Conservation (phyloP, 1,140 invertebrate genomes). For the Trichonephila clavipes region DNA sequence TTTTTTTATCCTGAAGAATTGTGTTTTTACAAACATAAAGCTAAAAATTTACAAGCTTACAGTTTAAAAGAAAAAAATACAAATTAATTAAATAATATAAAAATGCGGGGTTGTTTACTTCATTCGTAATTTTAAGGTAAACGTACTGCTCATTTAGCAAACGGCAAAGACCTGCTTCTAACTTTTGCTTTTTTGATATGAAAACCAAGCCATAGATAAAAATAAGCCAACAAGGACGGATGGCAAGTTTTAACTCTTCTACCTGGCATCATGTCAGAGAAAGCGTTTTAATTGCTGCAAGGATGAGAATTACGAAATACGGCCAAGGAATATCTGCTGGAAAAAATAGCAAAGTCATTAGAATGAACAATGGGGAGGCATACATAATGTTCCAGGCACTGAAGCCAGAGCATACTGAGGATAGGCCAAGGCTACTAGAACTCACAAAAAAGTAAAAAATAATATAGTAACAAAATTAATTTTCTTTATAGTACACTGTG, state of each 20-base stretch:
- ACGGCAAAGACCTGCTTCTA: no score
- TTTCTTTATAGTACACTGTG: background rate
- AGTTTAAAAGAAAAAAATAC: no score
- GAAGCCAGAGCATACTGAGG: constrained; percentile 25
- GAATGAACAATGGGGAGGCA: constrained; percentile 57
- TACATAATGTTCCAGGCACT: constrained; percentile 41
- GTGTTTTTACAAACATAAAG: no score
- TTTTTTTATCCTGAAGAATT: no score
- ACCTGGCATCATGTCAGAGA: constrained; percentile 56
- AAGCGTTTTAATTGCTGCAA: constrained; percentile 57
- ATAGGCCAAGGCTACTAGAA: constrained; percentile 50
- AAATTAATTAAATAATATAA: no score
- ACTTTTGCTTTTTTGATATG: no score
- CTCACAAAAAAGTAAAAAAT: background rate
- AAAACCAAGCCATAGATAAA: background rate
- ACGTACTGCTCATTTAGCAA: no score
- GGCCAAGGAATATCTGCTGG: constrained; percentile 57
- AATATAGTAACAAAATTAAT: constrained; percentile 22
- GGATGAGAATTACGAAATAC: constrained; percentile 50
- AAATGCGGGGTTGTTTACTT: no score
- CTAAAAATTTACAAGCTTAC: no score
- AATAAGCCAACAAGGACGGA: constrained; percentile 56
- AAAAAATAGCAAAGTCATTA: constrained; percentile 32
- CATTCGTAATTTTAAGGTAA: no score
- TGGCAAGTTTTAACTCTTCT: constrained; percentile 26